Evolutionary conservation across 2,113 vertebrate species (phyloP), one percentile per base, ranked within the genome.

Genomic region (Microcebus ravelobensis): DNA sequence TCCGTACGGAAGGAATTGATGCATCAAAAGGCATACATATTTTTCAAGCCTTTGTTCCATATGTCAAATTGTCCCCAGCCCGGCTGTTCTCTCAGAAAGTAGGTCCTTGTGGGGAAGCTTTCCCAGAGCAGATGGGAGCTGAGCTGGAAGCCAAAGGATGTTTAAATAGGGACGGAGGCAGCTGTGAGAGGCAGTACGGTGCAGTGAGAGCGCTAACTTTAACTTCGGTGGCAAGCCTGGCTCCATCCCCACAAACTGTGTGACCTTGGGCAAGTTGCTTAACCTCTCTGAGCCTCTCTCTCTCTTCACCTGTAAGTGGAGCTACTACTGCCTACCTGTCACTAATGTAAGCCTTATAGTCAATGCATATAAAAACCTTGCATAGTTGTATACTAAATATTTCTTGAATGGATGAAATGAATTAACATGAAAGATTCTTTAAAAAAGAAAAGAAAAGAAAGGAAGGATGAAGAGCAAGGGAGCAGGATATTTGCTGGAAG

Each of bases 201-300:
- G 1, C 0, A 1, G 1, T 2, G 2, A 39, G 6, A 25, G 8
- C 45, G 59, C 27, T 14, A 11, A 2, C 70, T 34, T 18, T 2
- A 27, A 80, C 42, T 20, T 15, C 3, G 12, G 23, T 1, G 34
- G 48, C 27, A 21, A 45, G 17, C 21, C 65, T 15, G 55, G 71
- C 50, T 52, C 39, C 12, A 0, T 36, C 61, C 83, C 92, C 94
- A 42, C 9, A 61, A 15, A 4, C 59, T 17, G 34, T 65, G 92
- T 68, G 82, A 31, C 29, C 17, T 11, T 21, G 50, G 77, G 18
- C 61, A 39, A 59, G 82, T 31, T 27, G 11, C 76, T 63, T 3
- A 29, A 13, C 76, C 29, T 82, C 93, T 87, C 86, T 39, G 61
- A 61, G 65, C 8, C 36, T 74, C 84, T 17, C 57, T 79, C 25